Evolutionary conservation across 2,888 invertebrate genomes (phyloP), one percentile per base, ranked within the genome.

Genomic region (Drosophila phalerata): DNA sequence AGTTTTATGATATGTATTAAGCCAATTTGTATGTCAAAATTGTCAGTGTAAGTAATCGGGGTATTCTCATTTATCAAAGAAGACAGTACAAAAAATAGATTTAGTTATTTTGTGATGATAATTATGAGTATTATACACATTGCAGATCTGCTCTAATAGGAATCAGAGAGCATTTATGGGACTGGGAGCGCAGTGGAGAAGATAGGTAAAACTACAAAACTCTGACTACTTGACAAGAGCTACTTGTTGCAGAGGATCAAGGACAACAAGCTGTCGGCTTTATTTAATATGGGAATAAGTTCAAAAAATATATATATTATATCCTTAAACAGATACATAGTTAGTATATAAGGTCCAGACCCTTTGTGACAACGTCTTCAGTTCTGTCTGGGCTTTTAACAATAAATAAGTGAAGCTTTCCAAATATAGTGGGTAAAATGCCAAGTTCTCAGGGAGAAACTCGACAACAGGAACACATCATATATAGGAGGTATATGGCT

Each of bases 191-290:
- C 28, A 28, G 28, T 8, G 28, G 28, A 6, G 8, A n/a, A 1
- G 17, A 56, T 25, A 53, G 63, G 47, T 37, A 57, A 73, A 60
- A 17, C 19, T 32, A 34, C 17, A 4, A 40, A 34, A 3, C 37
- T 52, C 19, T 37, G 13, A 10, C 17, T 37, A 28, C 38, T 28
- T 43, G 40, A 13, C 56, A 58, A 30, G 30, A 65, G 77, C 77
- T 68, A 80, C 77, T 80, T 68, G 77, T 80, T 77, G 81, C 81
- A 38, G 42, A 15, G 11, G 8, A 40, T 10, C 32, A 34, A 40
- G 22, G 55, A 25, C 8, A 8, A 42, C 43, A 52, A 58, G 37
- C 28, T 67, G 38, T 47, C 22, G 28, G 19, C 22, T 45, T 45
- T 37, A 25, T 15, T 57, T 15, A 37, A 17, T 5, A 13, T 15